Evolutionary conservation across 2,113 vertebrate genomes (phyloP).

Genomic region (Atlantisia rogersi): DNA sequence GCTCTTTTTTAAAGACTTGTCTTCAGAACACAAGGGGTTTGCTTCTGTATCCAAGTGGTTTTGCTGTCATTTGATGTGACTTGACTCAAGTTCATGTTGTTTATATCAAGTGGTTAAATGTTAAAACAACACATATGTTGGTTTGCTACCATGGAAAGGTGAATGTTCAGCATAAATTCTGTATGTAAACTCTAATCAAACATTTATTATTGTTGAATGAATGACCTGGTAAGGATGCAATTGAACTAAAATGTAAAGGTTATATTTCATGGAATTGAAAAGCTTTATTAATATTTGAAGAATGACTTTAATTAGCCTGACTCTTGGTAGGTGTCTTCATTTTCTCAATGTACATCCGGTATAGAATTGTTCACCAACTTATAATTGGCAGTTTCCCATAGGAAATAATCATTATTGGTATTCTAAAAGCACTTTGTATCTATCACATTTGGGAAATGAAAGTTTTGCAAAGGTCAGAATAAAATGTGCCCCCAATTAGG

Average conservation of each 20-base stretch:
- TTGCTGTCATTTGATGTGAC: neutral
- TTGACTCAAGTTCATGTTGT: neutral
- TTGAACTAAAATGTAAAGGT: neutral
- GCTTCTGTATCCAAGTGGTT: neutral
- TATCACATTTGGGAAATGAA: constrained; percentile 88
- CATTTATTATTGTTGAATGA: constrained; percentile 17
- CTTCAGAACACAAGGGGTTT: neutral
- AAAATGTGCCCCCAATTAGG: constrained; percentile 95
- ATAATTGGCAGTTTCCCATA: constrained; percentile 81
- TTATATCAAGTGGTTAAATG: neutral
- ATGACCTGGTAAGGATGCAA: neutral
- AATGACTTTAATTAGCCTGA: constrained; percentile 46
- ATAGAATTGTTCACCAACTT: constrained; percentile 67
- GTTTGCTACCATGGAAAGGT: neutral
- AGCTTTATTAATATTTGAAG: constrained; percentile 36
- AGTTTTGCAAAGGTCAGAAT: constrained; percentile 82
- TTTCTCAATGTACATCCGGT: constrained; percentile 62
- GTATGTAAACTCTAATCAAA: constrained; percentile 25
- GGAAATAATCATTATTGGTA: constrained; percentile 78
- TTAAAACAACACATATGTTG: neutral
- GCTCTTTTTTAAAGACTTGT: neutral
- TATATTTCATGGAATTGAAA: neutral
- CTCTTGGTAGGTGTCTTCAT: constrained; percentile 51
- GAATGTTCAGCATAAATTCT: neutral
- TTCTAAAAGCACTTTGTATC: constrained; percentile 76